Conservation (phyloP, 2,113 vertebrate genomes). For the Tiliqua scincoides region DNA sequence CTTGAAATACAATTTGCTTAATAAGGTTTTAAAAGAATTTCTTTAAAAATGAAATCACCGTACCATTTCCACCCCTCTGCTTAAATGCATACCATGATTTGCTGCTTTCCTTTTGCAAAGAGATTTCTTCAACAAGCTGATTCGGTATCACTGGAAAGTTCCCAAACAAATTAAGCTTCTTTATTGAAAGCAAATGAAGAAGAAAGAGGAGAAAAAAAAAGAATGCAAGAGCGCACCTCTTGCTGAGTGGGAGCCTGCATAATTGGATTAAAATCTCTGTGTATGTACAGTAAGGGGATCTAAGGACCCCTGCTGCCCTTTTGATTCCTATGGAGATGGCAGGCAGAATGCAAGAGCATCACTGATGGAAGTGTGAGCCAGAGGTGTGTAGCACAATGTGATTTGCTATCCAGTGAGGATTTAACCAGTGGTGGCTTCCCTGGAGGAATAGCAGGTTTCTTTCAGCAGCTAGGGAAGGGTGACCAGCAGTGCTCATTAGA, state of each 20-base stretch:
- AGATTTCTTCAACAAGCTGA: conserved; percentile 62
- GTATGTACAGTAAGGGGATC: conserved; percentile 66
- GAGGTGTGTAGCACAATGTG: conserved; percentile 38
- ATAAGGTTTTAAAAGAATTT: conserved; percentile 70
- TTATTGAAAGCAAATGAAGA: conserved; percentile 79
- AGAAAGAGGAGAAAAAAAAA: neutral
- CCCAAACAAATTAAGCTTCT: conserved; percentile 76
- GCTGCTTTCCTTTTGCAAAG: conserved; percentile 67
- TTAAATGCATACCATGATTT: conserved; percentile 69
- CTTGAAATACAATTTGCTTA: conserved; percentile 74
- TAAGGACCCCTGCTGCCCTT: conserved; percentile 51
- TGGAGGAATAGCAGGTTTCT: conserved; percentile 47
- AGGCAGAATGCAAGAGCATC: conserved; percentile 34
- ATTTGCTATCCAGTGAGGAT: conserved; percentile 59
- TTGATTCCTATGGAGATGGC: conserved; percentile 59
- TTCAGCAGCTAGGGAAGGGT: conserved; percentile 56
- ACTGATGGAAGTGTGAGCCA: conserved; percentile 3
- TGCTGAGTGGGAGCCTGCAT: conserved; percentile 63
- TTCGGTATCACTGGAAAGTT: conserved; percentile 74
- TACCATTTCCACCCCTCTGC: conserved; percentile 61
- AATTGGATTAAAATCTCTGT: conserved; percentile 76
- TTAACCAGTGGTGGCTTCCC: conserved; percentile 49
- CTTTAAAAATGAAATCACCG: conserved; percentile 56
- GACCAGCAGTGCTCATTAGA: conserved; percentile 67
- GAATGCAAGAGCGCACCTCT: conserved; percentile 66